Conservation (phyloP, 1,140 invertebrate genomes). For the Oscheius sp. region DNA sequence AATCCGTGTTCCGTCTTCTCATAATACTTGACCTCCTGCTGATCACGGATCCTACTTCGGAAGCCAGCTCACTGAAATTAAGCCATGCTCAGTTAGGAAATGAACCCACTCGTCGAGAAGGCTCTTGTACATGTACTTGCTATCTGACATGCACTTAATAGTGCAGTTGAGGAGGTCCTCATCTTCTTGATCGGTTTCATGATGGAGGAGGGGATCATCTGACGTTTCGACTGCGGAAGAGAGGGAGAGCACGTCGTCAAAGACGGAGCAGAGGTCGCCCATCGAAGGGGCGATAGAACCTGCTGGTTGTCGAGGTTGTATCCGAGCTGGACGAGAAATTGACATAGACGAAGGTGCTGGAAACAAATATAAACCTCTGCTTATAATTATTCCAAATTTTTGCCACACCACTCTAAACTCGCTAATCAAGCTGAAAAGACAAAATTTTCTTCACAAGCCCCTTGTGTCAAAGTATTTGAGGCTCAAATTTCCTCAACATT, state of each 20-base stretch:
- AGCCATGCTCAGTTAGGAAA: too few species aligned
- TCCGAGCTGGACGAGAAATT: neutral
- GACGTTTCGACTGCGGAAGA: neutral
- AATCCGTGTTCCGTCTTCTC: neutral
- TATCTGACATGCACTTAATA: slow-evolving; percentile 9
- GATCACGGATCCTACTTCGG: neutral
- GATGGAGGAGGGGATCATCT: neutral
- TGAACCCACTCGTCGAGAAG: slow-evolving; percentile 1
- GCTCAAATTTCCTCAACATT: too few species aligned
- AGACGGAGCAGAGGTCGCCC: slow-evolving; percentile 27
- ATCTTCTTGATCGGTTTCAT: neutral
- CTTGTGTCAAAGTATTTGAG: too few species aligned
- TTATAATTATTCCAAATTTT: neutral
- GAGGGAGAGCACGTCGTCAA: slow-evolving; percentile 18
- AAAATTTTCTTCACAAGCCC: too few species aligned
- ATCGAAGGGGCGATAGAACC: slow-evolving; percentile 10
- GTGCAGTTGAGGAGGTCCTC: neutral
- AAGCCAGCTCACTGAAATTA: neutral
- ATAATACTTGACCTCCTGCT: neutral
- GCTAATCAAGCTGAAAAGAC: neutral
- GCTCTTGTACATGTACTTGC: slow-evolving; percentile 13
- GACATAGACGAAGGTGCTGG: slow-evolving; percentile 8
- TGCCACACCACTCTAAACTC: neutral
- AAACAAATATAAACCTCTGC: too few species aligned
- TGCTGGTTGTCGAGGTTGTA: neutral